Percentiles rank a stretch among this genome's conserved stretches.
Conservation (phyloP, 2,888 invertebrate species). For the Eupithecia inturbata region DNA sequence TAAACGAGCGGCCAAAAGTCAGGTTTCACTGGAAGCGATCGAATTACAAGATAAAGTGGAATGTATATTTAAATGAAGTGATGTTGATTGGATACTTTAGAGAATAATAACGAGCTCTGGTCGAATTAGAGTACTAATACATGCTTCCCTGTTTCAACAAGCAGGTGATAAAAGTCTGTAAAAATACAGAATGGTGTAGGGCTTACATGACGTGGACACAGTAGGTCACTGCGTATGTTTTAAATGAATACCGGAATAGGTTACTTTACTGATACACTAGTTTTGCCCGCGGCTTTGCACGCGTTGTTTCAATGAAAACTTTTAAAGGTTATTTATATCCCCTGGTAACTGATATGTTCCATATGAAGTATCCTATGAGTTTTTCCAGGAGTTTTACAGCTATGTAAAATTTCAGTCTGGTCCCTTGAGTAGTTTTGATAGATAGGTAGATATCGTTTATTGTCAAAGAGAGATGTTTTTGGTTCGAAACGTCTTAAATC, state of each 20-base stretch:
- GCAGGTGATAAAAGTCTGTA: background rate
- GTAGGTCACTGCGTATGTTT: background rate
- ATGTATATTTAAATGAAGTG: background rate
- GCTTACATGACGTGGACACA: background rate
- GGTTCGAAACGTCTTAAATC: too few species aligned
- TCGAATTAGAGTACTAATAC: background rate
- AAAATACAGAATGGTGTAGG: background rate
- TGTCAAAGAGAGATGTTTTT: too few species aligned
- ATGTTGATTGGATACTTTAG: background rate
- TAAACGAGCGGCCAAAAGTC: conserved; percentile 30
- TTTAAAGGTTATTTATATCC: background rate
- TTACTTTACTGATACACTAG: background rate
- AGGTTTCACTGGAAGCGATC: conserved; percentile 42
- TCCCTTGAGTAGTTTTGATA: too few species aligned
- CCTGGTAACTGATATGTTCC: background rate
- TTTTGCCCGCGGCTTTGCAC: background rate
- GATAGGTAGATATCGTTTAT: too few species aligned
- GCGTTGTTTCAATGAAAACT: background rate
- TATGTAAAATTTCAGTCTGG: too few species aligned
- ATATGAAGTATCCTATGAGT: background rate
- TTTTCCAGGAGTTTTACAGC: too few species aligned
- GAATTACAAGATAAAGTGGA: conserved; percentile 13
- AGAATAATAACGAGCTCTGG: background rate
- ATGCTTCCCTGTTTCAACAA: background rate
- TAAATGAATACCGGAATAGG: background rate